Conservation (phyloP, 2,888 invertebrate genomes). For the Mechanitis messenoides region DNA sequence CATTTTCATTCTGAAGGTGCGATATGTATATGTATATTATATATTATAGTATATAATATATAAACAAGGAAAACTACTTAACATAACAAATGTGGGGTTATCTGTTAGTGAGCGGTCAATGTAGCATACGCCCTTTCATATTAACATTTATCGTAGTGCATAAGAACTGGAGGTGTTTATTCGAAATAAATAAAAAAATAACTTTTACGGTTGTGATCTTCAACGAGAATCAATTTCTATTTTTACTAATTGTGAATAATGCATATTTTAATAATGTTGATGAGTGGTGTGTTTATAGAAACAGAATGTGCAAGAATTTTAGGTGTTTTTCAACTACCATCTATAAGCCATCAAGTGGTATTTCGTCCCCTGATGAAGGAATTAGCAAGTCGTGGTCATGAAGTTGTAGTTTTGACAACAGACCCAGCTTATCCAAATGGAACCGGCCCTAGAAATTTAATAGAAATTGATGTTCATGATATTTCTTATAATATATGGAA, state of each 20-base stretch:
- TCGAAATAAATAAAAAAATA: background rate
- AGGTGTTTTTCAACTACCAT: slow-evolving; percentile 38
- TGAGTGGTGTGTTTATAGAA: background rate
- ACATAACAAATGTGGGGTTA: too few relatives aligned
- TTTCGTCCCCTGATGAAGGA: slow-evolving; percentile 39
- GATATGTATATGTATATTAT: too few relatives aligned
- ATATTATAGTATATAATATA: too few relatives aligned
- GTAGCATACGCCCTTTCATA: too few relatives aligned
- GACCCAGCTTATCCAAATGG: slow-evolving; percentile 37
- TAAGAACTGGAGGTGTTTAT: background rate
- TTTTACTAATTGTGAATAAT: background rate
- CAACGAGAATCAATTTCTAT: too few relatives aligned
- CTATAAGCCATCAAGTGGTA: slow-evolving; percentile 42
- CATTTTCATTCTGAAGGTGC: too few relatives aligned
- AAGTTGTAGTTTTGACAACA: slow-evolving; percentile 38
- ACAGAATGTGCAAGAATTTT: slow-evolving; percentile 35
- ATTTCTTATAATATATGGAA: slow-evolving; percentile 33
- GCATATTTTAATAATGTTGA: background rate
- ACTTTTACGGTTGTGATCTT: too few relatives aligned
- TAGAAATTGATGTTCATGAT: slow-evolving; percentile 45
- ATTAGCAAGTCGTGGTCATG: slow-evolving; percentile 39
- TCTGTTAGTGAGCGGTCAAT: too few relatives aligned
- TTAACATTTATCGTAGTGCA: too few relatives aligned
- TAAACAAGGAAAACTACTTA: too few relatives aligned
- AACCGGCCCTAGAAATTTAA: slow-evolving; percentile 37